Conservation (phyloP, 1,140 invertebrate genomes). For the Coenobita brevimanus region DNA sequence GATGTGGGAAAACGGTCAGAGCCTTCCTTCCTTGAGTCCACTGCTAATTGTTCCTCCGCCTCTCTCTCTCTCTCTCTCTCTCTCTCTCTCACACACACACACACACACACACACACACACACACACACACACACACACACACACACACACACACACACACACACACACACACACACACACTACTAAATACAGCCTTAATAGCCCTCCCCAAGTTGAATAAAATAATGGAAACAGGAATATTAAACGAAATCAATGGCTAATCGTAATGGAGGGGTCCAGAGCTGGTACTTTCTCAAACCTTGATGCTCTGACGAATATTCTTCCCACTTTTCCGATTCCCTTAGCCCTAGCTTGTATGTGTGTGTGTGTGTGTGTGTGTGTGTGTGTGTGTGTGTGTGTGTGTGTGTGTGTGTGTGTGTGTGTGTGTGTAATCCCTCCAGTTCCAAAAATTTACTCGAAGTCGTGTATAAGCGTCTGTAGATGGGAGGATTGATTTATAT, state of each 20-base stretch:
- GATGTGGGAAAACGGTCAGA: constrained; percentile 29
- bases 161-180: constrained; percentile 12
- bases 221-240: too few relatives aligned
- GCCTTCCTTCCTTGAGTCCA: constrained; percentile 4
- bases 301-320: too few relatives aligned
- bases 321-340: too few relatives aligned
- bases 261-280: too few relatives aligned
- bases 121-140: background rate
- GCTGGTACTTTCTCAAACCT: too few relatives aligned
- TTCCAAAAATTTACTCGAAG: background rate
- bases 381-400: background rate
- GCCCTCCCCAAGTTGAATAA: too few relatives aligned
- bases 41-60: constrained; percentile 32
- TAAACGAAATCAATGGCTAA: too few relatives aligned
- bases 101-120: too few relatives aligned
- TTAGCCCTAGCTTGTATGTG: background rate
- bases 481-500: too few relatives aligned
- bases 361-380: constrained; percentile 12
- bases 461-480: too few relatives aligned
- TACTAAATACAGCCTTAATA: too few relatives aligned
- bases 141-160: background rate
- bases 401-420: background rate
- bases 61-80: background rate
- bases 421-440: too few relatives aligned
- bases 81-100: background rate